Conservation (phyloP, 2,113 vertebrate genomes). For the Xiphorhynchus elegans region DNA sequence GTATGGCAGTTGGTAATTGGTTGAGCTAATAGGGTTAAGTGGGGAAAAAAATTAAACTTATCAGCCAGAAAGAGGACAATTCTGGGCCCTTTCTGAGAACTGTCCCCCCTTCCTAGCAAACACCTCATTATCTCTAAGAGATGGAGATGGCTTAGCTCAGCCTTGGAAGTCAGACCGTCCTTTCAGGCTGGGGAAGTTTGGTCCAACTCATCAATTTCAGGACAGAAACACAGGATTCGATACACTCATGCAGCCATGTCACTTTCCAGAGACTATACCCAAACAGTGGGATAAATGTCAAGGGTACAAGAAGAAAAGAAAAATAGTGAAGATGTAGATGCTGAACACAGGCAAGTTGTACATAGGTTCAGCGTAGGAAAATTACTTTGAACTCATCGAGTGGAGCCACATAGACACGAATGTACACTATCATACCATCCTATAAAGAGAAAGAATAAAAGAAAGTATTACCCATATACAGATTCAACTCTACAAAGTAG, state of each 20-base stretch:
- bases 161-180: accelerated
- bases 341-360: background rate
- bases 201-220: background rate
- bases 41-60: background rate
- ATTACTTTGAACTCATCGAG: background rate
- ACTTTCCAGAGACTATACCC: background rate
- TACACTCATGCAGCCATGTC: accelerated
- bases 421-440: background rate
- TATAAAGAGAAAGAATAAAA: background rate
- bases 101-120: background rate
- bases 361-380: background rate
- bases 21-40: background rate
- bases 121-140: background rate
- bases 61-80: background rate
- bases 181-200: background rate
- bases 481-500: background rate
- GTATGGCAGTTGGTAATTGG: no score
- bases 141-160: background rate
- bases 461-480: background rate
- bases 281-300: background rate
- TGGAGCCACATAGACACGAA: background rate
- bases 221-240: background rate
- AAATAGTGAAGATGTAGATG: background rate
- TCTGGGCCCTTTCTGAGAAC: background rate
- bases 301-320: background rate